phyloP scores from a whole-genome alignment of 2,888 invertebrate species.

The Hartigia nigra region DNA sequence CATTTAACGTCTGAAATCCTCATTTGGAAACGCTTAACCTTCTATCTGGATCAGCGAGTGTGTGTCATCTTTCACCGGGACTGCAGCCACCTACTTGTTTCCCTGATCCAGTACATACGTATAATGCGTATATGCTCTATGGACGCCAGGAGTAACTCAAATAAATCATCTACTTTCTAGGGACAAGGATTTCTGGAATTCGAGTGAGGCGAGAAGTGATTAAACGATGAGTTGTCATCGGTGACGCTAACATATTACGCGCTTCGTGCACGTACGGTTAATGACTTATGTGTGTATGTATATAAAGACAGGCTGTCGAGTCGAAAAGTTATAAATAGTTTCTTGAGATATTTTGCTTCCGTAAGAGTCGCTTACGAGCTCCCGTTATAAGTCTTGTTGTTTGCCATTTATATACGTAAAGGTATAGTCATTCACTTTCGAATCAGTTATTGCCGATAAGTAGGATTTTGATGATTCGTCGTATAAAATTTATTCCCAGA shows the following conservation, averaged over 20 bases:
- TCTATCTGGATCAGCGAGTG: neutral
- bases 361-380: neutral
- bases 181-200: constrained; percentile 40
- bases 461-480: neutral
- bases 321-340: constrained; percentile 7
- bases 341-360: constrained; percentile 2
- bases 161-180: constrained; percentile 38
- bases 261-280: constrained; percentile 41
- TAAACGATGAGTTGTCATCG: constrained; percentile 59
- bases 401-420: neutral
- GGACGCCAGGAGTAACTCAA: constrained; percentile 5
- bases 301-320: constrained; percentile 2
- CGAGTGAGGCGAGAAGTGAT: constrained; percentile 56
- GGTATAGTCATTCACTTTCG: neutral
- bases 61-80: neutral
- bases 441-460: neutral
- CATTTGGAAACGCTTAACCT: neutral
- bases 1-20: neutral
- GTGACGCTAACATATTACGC: constrained; percentile 53
- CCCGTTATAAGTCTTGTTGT: neutral
- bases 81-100: neutral
- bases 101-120: neutral
- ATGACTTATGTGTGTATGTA: constrained; percentile 45
- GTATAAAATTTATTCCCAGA: neutral
- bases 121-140: neutral